Conservation (phyloP, 2,113 vertebrate species). For the Anser brachyrhynchus region DNA sequence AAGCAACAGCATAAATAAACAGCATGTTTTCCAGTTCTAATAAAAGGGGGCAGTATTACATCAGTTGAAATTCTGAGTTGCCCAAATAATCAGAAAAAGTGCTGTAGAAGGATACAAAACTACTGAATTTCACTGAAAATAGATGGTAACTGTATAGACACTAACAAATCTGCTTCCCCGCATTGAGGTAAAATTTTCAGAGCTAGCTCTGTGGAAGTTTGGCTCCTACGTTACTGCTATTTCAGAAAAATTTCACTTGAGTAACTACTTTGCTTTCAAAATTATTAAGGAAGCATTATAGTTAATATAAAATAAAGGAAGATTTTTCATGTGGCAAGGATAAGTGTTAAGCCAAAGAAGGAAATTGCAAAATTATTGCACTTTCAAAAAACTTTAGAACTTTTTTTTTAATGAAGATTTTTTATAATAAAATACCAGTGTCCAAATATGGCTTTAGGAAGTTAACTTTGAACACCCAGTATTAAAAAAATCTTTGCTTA, state of each 20-base stretch:
- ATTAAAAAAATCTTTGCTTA: neutral
- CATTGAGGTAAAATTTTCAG: conserved; percentile 23
- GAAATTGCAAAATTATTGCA: neutral
- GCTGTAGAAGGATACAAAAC: conserved; percentile 8
- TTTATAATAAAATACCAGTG: neutral
- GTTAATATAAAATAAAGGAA: neutral
- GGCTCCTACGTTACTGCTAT: neutral
- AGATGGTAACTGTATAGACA: neutral
- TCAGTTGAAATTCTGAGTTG: conserved; percentile 60
- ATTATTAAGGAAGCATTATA: conserved; percentile 14
- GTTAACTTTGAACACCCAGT: neutral
- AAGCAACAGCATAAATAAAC: conserved; percentile 54
- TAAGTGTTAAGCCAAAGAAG: neutral
- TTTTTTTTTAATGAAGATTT: neutral
- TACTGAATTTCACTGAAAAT: conserved; percentile 32
- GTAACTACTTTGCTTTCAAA: conserved; percentile 1
- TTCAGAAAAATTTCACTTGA: neutral
- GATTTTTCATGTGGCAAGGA: neutral
- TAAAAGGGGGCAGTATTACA: conserved; percentile 77
- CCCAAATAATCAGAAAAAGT: conserved; percentile 34
- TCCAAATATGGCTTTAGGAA: neutral
- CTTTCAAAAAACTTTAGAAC: neutral
- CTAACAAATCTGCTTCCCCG: neutral
- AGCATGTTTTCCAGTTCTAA: conserved; percentile 63
- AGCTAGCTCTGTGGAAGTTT: neutral